Evolutionary conservation across 2,113 vertebrate genomes (phyloP), one percentile per base, ranked within the genome.

Genomic region (Perca flavescens): DNA sequence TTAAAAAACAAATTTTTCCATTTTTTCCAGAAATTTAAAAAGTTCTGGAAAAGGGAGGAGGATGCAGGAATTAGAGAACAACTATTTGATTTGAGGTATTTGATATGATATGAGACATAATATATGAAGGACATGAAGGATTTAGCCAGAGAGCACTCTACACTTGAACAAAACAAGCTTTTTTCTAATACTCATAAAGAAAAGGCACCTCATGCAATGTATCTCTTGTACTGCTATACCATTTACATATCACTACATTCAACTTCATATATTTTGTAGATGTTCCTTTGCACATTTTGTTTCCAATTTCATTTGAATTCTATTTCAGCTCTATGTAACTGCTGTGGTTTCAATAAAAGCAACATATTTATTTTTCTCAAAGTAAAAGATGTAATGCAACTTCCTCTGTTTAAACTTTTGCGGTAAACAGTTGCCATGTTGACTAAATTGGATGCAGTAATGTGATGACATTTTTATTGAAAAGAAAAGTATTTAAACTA

Each of bases 351-450:
- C 16, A 49, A 54, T 61, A 49, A 75, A 74, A 70, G 79, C 28
- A 61, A 75, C 46, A 34, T 13, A 53, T 57, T 54, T 57, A 16
- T 70, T 58, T 65, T 63, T 15, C 5, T 62, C 0, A 4, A 21
- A 61, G 34, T 46, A 56, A 52, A 62, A 72, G 16, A 72, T 67
- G 34, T 71, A 80, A 17, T 72, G 75, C 52, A 87, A 70, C 74
- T 86, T 91, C 84, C 86, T 83, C 71, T 67, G 63, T 65, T 60
- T 77, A 5, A 56, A 58, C 56, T 31, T 21, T 22, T 56, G 34
- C 50, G 54, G 6, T 63, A 9, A 36, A 21, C 73, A 49, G 57
- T 31, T 10, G 13, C 22, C 19, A 56, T 14, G 4, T 13, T 53
- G 34, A 52, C 28, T 62, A 25, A 34, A 50, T 61, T n/a, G 0